Base-by-base conservation (phyloP, 2,888 invertebrate species). In the Folsomia candida region DNA sequence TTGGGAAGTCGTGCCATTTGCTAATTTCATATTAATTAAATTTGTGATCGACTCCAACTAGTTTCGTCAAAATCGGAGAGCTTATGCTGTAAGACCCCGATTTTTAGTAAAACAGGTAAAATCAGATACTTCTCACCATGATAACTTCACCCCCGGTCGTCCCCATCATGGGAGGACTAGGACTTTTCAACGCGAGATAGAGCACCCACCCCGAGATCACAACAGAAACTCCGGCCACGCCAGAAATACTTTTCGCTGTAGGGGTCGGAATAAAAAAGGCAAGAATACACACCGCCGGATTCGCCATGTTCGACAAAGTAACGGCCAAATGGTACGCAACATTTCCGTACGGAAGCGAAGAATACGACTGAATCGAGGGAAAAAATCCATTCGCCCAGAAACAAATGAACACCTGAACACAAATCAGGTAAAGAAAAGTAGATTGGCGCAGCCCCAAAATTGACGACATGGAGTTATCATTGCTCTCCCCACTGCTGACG, bases 261-360 rank as follows among this genome's bases (percentile, higher is more conserved):
- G 86, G 83, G 73, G 81, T 79, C 3, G 83, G 82, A 26, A 84
- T 68, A 76, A 87, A 83, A 78, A 88, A 86, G 3, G 87, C 87
- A 18, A 87, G 72, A 71, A 87, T 86, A 82, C 88, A 93, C 74
- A 90, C 90, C 27, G 88, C 83, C 37, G 94, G 94, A 84, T 92
- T 93, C 28, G 93, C 91, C 83, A 93, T 89, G 75, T 89, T 89
- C 78, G 90, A 87, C 77, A 94, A 85, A 69, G 90, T 88, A 65
- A 89, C 90, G 4, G 91, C 87, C 81, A 92, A 85, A 84, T 93
- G 93, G 84, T 92, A 94, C 0, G 90, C 88, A 61, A 85, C 84
- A 82, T 87, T 86, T 20, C 93, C 92, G 84, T 93, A 94, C 11
- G 94, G 92, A 81, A 92, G 85, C 81, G 90, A 89, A 65, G 93